Conservation (phyloP, 2,113 vertebrate species). For the Chascanopsetta lugubris region DNA sequence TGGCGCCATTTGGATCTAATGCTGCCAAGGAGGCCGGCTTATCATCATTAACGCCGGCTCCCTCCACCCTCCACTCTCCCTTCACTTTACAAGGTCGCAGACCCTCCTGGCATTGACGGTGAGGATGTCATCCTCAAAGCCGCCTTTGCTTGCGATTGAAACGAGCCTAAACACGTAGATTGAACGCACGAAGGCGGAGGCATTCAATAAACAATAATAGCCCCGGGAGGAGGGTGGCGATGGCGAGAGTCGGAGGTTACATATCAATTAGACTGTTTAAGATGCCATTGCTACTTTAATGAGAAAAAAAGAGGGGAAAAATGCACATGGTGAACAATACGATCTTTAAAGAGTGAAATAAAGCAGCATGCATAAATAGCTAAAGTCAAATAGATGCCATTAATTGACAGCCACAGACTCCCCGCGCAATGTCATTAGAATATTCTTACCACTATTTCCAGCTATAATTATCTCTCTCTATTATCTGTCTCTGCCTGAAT, state of each 20-base stretch:
- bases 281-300: constrained; percentile 60
- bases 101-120: constrained; percentile 55
- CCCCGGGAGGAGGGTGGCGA: constrained; percentile 9
- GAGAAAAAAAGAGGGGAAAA: constrained; percentile 26
- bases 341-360: constrained; percentile 45
- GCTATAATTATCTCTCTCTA: constrained; percentile 66
- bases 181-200: constrained; percentile 47
- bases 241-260: constrained; percentile 57
- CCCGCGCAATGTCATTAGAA: constrained; percentile 67
- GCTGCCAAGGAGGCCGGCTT: constrained; percentile 53
- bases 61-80: constrained; percentile 37
- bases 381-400: constrained; percentile 60
- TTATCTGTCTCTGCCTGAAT: constrained; percentile 71
- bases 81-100: constrained; percentile 66
- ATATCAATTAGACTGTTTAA: constrained; percentile 69
- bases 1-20: constrained; percentile 56
- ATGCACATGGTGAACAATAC: constrained; percentile 45
- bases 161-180: constrained; percentile 48
- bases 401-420: constrained; percentile 71
- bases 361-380: constrained; percentile 61
- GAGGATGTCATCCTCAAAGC: constrained; percentile 64
- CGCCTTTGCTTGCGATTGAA: constrained; percentile 13
- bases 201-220: constrained; percentile 67
- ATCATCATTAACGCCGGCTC: constrained; percentile 65
- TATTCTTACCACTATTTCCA: constrained; percentile 63